Conservation (phyloP, 2,888 invertebrate species). For the Helleia helle region DNA sequence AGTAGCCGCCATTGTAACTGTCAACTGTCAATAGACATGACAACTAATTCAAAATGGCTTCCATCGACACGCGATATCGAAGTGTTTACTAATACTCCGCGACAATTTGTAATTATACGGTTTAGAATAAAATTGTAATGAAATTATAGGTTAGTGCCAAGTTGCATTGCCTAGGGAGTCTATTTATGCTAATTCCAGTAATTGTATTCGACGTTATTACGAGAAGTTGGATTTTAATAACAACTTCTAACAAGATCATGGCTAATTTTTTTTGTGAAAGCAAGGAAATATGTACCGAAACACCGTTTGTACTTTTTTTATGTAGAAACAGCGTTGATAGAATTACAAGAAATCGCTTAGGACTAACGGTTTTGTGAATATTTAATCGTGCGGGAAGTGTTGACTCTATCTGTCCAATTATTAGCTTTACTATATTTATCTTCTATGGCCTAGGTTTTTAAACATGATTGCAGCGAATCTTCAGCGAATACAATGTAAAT, state of each 20-base stretch:
- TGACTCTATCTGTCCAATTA: not conserved
- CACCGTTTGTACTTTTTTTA: too few relatives aligned
- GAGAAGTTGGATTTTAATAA: constrained; percentile 9
- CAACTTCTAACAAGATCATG: constrained; percentile 5
- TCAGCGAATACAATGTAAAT: too few relatives aligned
- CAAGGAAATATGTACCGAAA: not conserved
- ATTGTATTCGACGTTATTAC: constrained; percentile 11
- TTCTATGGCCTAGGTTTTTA: too few relatives aligned
- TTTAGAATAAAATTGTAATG: constrained; percentile 16
- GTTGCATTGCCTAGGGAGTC: constrained; percentile 12
- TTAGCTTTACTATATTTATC: too few relatives aligned
- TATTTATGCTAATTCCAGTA: constrained; percentile 14
- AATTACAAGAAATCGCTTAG: not conserved
- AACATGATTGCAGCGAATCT: too few relatives aligned
- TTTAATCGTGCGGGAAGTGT: not conserved
- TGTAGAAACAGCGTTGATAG: not conserved
- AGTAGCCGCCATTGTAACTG: constrained; percentile 27
- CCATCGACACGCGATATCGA: constrained; percentile 37
- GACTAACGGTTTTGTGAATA: not conserved
- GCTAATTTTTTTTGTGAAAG: constrained; percentile 2
- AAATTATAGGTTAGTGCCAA: constrained; percentile 20
- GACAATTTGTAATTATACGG: constrained; percentile 29
- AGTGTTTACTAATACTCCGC: constrained; percentile 37
- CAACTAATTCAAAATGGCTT: constrained; percentile 47
- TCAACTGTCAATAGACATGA: constrained; percentile 31